Percentiles rank a stretch among this genome's conserved stretches.
Evolutionary conservation across 2,888 invertebrate genomes (phyloP).

Genomic region (Sphaeridia pumilis): DNA sequence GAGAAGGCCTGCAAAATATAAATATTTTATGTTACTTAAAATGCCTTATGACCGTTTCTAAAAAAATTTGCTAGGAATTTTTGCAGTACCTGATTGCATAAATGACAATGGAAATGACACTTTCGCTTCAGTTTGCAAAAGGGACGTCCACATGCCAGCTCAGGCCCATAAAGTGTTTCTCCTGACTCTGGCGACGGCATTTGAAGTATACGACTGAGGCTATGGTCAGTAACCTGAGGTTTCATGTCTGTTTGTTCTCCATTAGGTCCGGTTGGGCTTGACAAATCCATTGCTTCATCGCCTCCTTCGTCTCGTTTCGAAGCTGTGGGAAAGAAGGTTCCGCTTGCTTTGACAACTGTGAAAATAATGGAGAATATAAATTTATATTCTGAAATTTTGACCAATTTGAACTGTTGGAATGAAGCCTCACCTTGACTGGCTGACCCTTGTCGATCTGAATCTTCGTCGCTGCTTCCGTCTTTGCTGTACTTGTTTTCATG

Average conservation of each 20-base stretch:
- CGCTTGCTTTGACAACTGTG: conserved; percentile 81
- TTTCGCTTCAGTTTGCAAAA: conserved; percentile 69
- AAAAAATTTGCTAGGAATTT: too few relatives aligned
- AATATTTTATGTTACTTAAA: too few relatives aligned
- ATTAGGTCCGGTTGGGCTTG: conserved; percentile 30
- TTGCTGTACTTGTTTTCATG: conserved; percentile 41
- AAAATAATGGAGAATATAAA: conserved; percentile 12
- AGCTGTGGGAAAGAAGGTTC: conserved; percentile 74
- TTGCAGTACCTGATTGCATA: conserved; percentile 67
- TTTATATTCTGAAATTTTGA: neutral
- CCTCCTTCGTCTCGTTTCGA: conserved; percentile 22
- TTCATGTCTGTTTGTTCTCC: conserved; percentile 34
- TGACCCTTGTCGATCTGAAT: conserved; percentile 27
- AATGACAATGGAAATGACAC: conserved; percentile 65
- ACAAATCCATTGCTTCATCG: conserved; percentile 32
- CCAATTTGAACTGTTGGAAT: neutral
- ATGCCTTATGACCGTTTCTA: too few relatives aligned
- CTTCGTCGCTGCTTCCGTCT: conserved; percentile 38
- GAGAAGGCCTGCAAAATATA: conserved; percentile 51
- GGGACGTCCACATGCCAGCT: conserved; percentile 58
- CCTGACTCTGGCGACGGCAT: conserved; percentile 32
- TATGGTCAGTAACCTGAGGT: conserved; percentile 36
- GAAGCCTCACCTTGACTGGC: conserved; percentile 26
- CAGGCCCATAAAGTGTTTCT: conserved; percentile 47
- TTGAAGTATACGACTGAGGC: conserved; percentile 36